Conservation (phyloP, 2,113 vertebrate species). For the Epinephelus moara region DNA sequence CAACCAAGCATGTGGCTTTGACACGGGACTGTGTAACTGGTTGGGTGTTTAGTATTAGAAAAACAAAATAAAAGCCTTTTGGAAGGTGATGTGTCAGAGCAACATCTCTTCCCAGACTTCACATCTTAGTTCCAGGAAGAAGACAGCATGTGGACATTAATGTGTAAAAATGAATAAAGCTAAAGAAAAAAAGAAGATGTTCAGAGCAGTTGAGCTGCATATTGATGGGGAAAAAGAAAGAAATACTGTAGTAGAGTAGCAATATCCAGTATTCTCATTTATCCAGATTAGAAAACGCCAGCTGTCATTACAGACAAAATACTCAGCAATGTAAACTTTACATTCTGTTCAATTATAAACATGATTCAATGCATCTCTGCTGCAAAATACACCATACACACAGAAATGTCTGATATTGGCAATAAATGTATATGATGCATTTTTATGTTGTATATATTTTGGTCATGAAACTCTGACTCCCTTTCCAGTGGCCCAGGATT, state of each 20-base stretch:
- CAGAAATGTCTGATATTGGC: neutral
- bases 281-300: slow-evolving; percentile 55
- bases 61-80: neutral
- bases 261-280: slow-evolving; percentile 35
- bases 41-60: too few species aligned
- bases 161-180: neutral
- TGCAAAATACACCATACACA: slow-evolving; percentile 2
- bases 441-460: neutral
- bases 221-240: slow-evolving; percentile 19
- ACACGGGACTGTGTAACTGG: neutral
- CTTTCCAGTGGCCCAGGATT: neutral
- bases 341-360: slow-evolving; percentile 53
- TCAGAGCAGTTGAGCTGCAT: neutral
- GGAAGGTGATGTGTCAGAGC: neutral
- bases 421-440: neutral
- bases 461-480: neutral
- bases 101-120: neutral
- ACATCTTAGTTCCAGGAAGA: neutral
- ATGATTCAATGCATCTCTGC: slow-evolving; percentile 16
- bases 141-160: neutral
- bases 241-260: slow-evolving; percentile 49
- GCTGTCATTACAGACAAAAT: slow-evolving; percentile 48
- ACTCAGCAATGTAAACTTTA: slow-evolving; percentile 49
- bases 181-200: neutral
- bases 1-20: slow-evolving; percentile 2